A percentile compares a stretch with the other conserved stretches of the same genome.
These are phyloP conservation scores for Xestia sexstrigata DNA, from an alignment of 2,888 invertebrate species.

Conservation along the genomic window DNA sequence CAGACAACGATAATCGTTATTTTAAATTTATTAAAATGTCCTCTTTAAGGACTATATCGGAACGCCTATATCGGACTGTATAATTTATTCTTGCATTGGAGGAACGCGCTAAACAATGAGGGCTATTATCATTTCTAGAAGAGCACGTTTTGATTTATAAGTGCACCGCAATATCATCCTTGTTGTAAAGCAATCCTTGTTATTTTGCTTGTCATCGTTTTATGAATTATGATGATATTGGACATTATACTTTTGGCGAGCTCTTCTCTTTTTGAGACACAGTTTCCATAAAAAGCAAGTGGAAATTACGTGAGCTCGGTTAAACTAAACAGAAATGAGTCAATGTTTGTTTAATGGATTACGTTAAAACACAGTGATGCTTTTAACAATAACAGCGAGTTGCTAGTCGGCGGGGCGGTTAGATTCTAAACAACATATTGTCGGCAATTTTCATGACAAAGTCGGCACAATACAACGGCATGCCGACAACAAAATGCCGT, in stretches of 20 bases:
- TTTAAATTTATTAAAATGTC: conserved; percentile 91
- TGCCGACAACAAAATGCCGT: conserved; percentile 82
- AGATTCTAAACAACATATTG: conserved; percentile 76
- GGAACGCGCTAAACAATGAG: conserved; percentile 85
- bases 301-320: conserved; percentile 13
- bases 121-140: conserved; percentile 84
- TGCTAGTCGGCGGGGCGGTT: conserved; percentile 73
- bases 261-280: conserved; percentile 1
- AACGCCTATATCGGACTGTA: conserved; percentile 89
- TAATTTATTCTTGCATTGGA: conserved; percentile 88
- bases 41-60: conserved; percentile 90
- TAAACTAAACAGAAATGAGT: conserved; percentile 27
- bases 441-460: conserved; percentile 81
- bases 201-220: conserved; percentile 35
- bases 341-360: conserved; percentile 49
- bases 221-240: conserved; percentile 17
- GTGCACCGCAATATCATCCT: conserved; percentile 65
- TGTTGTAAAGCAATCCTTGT: conserved; percentile 36
- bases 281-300: conserved; percentile 33
- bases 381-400: conserved; percentile 68
- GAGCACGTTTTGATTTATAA: conserved; percentile 80
- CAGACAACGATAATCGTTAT: conserved; percentile 90
- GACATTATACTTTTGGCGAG: conserved; percentile 4
- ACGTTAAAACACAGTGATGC: conserved; percentile 56
- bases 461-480: conserved; percentile 77